Percentiles rank a stretch among this genome's conserved stretches.
These are phyloP conservation scores for Panzeria rudis DNA, from an alignment of 2,888 invertebrate species.

Conservation along the genomic window DNA sequence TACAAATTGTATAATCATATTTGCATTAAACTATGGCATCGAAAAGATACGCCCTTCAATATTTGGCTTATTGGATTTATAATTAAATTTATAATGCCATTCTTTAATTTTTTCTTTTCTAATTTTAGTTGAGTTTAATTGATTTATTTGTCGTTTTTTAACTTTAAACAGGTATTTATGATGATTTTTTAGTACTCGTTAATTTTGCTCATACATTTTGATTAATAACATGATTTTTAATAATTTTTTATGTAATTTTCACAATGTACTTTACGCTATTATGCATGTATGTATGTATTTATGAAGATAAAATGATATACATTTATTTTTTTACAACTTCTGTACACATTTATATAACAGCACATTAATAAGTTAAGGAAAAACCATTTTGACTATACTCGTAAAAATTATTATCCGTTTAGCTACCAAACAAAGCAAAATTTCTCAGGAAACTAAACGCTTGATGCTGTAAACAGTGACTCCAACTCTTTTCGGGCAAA, in stretches of 20 bases:
- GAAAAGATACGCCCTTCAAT: slow-evolving; percentile 51
- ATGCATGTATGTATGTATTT: neutral
- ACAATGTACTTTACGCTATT: slow-evolving; percentile 1
- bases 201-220: neutral
- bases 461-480: slow-evolving; percentile 36
- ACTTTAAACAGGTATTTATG: neutral
- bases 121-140: neutral
- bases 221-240: neutral
- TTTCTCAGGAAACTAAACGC: slow-evolving; percentile 55
- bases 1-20: slow-evolving; percentile 49
- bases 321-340: slow-evolving; percentile 25
- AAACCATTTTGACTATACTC: slow-evolving; percentile 25
- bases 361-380: slow-evolving; percentile 18
- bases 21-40: slow-evolving; percentile 11
- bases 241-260: slow-evolving; percentile 2
- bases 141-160: neutral
- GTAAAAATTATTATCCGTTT: slow-evolving; percentile 48
- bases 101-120: neutral
- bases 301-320: neutral
- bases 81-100: neutral
- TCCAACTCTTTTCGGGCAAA: neutral
- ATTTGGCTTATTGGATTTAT: neutral
- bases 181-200: neutral
- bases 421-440: slow-evolving; percentile 43
- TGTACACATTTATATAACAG: slow-evolving; percentile 50